phyloP scores from a whole-genome alignment of 2,888 invertebrate genomes.

The Eupsilia transversa region DNA sequence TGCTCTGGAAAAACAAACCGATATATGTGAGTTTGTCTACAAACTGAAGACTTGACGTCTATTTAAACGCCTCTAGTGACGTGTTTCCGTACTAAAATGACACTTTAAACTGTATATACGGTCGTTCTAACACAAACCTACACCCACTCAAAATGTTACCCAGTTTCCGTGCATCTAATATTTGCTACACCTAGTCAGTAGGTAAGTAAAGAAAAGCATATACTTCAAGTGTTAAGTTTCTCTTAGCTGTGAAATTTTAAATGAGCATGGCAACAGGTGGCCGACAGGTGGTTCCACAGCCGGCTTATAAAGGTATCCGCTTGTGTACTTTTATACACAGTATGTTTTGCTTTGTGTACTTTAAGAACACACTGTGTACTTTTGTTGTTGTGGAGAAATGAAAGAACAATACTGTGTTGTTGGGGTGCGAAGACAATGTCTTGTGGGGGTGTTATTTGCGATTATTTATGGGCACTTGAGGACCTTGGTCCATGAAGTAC shows the following conservation, averaged over 20 bases:
- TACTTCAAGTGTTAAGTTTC: conserved; percentile 40
- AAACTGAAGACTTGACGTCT: background rate
- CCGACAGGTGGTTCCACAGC: conserved; percentile 58
- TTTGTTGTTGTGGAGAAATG: conserved; percentile 28
- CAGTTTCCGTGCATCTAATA: background rate
- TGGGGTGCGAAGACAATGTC: background rate
- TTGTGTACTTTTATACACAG: conserved; percentile 36
- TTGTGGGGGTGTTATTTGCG: background rate
- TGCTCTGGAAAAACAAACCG: no score
- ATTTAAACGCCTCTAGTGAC: background rate
- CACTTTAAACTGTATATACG: background rate
- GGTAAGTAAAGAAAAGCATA: conserved; percentile 38
- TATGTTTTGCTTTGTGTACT: conserved; percentile 40
- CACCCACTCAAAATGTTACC: background rate
- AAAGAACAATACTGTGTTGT: conserved; percentile 19
- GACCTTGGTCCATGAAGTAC: no score
- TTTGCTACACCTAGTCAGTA: background rate
- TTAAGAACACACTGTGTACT: conserved; percentile 36
- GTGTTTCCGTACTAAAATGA: background rate
- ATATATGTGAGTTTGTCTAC: no score
- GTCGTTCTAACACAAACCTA: background rate
- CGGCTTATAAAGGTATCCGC: conserved; percentile 40
- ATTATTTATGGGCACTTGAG: background rate
- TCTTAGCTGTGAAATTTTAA: conserved; percentile 55
- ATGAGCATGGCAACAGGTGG: conserved; percentile 60